These are phyloP conservation scores for Heliconius eleuchia DNA, from an alignment of 1,140 invertebrate genomes.

Conservation along the genomic window DNA sequence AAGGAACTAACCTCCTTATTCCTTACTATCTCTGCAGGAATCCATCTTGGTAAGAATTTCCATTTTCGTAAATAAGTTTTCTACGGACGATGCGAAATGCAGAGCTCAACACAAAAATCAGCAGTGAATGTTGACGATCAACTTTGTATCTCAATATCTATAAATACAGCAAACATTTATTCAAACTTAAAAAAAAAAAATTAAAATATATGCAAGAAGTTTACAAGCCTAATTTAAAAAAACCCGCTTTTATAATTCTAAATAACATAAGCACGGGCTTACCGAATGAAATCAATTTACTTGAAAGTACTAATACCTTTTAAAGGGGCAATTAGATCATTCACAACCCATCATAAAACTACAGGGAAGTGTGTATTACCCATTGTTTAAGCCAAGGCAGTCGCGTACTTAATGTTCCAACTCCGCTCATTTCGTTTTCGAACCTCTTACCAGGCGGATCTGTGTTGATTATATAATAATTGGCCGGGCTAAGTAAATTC, in stretches of 20 bases:
- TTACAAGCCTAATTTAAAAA: too few species aligned
- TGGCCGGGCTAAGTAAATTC: constrained; percentile 15
- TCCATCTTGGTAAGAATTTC: neutral
- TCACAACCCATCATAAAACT: constrained; percentile 24
- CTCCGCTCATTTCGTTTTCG: constrained; percentile 24
- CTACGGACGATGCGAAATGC: neutral
- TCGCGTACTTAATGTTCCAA: neutral
- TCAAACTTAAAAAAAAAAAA: too few species aligned
- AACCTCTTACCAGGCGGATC: constrained; percentile 3
- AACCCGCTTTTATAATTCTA: neutral
- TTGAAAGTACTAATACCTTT: constrained; percentile 18
- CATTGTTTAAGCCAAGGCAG: constrained; percentile 21
- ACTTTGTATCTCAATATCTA: too few species aligned
- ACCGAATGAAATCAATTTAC: constrained; percentile 5
- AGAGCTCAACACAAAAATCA: neutral
- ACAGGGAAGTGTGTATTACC: constrained; percentile 26
- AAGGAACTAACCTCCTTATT: too few species aligned
- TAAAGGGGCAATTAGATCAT: constrained; percentile 29
- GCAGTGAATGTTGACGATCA: too few species aligned
- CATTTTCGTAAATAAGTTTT: neutral
- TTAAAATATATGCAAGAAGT: too few species aligned
- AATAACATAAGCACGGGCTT: neutral
- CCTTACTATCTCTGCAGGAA: too few species aligned
- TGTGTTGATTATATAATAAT: constrained; percentile 20
- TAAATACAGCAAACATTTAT: too few species aligned